Evolutionary conservation across 2,113 vertebrate genomes (phyloP).

Genomic region (Limnothrissa miodon): DNA sequence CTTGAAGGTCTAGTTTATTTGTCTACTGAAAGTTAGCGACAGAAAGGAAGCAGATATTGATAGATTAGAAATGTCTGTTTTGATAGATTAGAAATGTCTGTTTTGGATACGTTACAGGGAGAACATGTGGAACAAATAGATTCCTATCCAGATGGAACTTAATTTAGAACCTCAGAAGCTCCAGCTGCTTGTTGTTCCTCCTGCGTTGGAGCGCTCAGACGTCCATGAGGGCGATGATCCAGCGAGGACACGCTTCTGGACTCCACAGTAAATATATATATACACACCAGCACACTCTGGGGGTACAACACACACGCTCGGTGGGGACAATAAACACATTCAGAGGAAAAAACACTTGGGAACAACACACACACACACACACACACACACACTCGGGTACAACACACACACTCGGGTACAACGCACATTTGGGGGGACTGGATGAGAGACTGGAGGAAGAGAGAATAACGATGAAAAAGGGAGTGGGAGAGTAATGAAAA

Average conservation of each 20-base stretch:
- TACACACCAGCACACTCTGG: constrained; percentile 53
- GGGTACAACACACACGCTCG: no score
- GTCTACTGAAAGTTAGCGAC: constrained; percentile 70
- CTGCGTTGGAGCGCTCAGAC: constrained; percentile 40
- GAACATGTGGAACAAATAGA: constrained; percentile 67
- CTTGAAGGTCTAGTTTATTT: constrained; percentile 69
- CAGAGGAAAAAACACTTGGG: no score
- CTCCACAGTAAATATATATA: constrained; percentile 75
- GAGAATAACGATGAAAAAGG: constrained; percentile 71
- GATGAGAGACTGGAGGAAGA: constrained; percentile 27
- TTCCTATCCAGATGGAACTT: constrained; percentile 73
- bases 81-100: constrained; percentile 62
- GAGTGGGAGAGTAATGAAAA: constrained; percentile 52
- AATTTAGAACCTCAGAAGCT: constrained; percentile 49
- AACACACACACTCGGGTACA: no score
- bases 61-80: no score
- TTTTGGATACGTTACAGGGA: constrained; percentile 62
- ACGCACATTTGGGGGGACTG: no score
- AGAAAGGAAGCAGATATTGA: constrained; percentile 69
- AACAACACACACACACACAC: no score
- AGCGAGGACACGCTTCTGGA: constrained; percentile 65
- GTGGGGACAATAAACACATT: no score
- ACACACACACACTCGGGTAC: no score
- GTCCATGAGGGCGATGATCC: constrained; percentile 58
- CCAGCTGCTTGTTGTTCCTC: constrained; percentile 38